phyloP scores from a whole-genome alignment of 2,888 invertebrate genomes.

The Pedicia rivosa region DNA sequence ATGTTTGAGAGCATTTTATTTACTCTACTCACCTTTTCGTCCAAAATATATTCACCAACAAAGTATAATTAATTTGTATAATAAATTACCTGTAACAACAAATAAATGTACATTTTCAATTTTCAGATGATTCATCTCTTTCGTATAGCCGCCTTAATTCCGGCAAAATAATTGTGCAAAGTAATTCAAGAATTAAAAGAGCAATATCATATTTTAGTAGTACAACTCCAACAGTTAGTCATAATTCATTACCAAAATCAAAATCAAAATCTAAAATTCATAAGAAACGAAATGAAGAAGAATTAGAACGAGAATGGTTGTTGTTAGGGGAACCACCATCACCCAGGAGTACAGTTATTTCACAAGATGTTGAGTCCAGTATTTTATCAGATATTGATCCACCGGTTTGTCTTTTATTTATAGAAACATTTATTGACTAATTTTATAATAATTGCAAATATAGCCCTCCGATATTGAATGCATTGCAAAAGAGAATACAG shows the following conservation, averaged over 20 bases:
- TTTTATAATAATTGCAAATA: background rate
- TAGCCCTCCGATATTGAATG: constrained; percentile 12
- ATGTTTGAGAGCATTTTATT: constrained; percentile 25
- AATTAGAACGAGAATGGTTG: constrained; percentile 28
- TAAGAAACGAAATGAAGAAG: constrained; percentile 22
- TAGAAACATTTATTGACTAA: background rate
- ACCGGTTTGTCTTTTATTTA: no score
- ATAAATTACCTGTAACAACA: background rate
- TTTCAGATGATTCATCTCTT: constrained; percentile 23
- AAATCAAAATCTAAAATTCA: constrained; percentile 19
- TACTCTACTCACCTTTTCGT: constrained; percentile 27
- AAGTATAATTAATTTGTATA: constrained; percentile 15
- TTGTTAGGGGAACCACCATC: constrained; percentile 30
- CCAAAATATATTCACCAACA: constrained; percentile 27
- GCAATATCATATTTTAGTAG: background rate
- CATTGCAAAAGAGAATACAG: constrained; percentile 34
- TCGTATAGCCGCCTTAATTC: constrained; percentile 24
- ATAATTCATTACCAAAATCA: constrained; percentile 11
- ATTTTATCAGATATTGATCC: constrained; percentile 27
- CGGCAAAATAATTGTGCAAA: background rate
- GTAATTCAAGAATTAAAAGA: constrained; percentile 4
- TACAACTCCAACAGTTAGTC: background rate
- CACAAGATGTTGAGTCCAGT: constrained; percentile 26
- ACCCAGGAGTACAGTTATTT: constrained; percentile 12
- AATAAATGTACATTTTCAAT: background rate